phyloP scores from a whole-genome alignment of 2,888 invertebrate species.

The Drosophila incognita region DNA sequence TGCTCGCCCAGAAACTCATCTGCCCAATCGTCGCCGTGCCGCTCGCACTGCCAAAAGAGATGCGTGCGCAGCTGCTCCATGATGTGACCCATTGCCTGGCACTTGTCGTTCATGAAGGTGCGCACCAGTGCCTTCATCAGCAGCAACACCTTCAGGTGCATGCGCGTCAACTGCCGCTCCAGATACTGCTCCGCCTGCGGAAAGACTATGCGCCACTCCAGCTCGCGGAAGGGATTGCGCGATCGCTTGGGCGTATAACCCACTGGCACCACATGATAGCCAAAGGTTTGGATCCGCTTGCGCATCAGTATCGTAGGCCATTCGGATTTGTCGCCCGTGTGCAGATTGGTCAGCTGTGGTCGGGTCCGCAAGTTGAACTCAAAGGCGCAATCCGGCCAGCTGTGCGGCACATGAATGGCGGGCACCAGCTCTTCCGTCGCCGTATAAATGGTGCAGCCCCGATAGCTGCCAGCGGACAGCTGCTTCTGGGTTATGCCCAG shows the following conservation, averaged over 20 bases:
- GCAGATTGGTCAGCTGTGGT: conserved; percentile 86
- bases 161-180: conserved; percentile 89
- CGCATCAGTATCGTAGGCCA: conserved; percentile 91
- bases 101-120: conserved; percentile 88
- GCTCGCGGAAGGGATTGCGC: conserved; percentile 87
- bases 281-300: conserved; percentile 88
- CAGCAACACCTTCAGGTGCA: conserved; percentile 90
- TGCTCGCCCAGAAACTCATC: conserved; percentile 90
- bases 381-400: conserved; percentile 90
- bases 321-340: conserved; percentile 87
- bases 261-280: conserved; percentile 90
- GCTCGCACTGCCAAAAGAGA: conserved; percentile 92
- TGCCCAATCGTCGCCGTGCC: conserved; percentile 89
- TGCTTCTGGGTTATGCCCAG: conserved; percentile 87
- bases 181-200: conserved; percentile 91
- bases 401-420: conserved; percentile 86
- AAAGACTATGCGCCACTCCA: conserved; percentile 93
- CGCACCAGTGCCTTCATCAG: conserved; percentile 90
- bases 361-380: conserved; percentile 89
- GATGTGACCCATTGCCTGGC: conserved; percentile 87
- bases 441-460: conserved; percentile 89
- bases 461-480: conserved; percentile 87
- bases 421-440: conserved; percentile 89
- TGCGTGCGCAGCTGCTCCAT: conserved; percentile 90
- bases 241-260: conserved; percentile 89